A percentile compares a stretch with the other conserved stretches of the same genome.
Evolutionary conservation across 1,140 invertebrate species (phyloP).

Genomic region (Helicorthomorpha holstii): DNA sequence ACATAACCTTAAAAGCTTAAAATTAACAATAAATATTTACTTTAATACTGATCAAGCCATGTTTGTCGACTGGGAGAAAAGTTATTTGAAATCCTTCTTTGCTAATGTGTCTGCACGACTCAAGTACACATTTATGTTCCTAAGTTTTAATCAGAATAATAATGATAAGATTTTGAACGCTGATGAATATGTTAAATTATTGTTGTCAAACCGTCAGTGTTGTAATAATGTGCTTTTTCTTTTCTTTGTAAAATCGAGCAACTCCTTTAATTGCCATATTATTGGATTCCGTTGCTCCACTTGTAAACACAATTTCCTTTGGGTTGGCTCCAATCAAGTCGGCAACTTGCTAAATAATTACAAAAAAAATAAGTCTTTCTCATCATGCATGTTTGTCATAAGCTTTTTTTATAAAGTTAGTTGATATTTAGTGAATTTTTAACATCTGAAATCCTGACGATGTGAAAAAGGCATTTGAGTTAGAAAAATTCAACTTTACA

Average conservation of each 20-base stretch:
- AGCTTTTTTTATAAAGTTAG: no score
- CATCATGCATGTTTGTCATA: background rate
- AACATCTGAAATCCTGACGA: background rate
- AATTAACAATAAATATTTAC: conserved; percentile 13
- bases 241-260: conserved; percentile 78
- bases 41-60: conserved; percentile 65
- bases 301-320: conserved; percentile 97
- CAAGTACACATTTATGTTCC: conserved; percentile 99
- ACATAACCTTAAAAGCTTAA: background rate
- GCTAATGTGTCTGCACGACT: conserved; percentile 90
- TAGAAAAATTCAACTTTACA: no score
- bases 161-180: background rate
- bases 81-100: conserved; percentile 90
- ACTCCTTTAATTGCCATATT: conserved; percentile 97
- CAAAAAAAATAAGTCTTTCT: conserved; percentile 9
- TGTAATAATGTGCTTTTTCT: conserved; percentile 94
- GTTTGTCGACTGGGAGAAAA: conserved; percentile 74
- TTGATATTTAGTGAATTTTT: background rate
- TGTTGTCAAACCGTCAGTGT: conserved; percentile 93
- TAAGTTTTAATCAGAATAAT: conserved; percentile 22
- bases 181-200: no score
- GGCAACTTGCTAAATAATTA: conserved; percentile 67
- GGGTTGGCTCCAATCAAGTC: conserved; percentile 87
- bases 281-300: conserved; percentile 97
- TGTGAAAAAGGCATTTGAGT: no score